These are phyloP conservation scores for Melanotaenia duboulayi DNA, from an alignment of 2,113 vertebrate genomes.

Conservation along the genomic window DNA sequence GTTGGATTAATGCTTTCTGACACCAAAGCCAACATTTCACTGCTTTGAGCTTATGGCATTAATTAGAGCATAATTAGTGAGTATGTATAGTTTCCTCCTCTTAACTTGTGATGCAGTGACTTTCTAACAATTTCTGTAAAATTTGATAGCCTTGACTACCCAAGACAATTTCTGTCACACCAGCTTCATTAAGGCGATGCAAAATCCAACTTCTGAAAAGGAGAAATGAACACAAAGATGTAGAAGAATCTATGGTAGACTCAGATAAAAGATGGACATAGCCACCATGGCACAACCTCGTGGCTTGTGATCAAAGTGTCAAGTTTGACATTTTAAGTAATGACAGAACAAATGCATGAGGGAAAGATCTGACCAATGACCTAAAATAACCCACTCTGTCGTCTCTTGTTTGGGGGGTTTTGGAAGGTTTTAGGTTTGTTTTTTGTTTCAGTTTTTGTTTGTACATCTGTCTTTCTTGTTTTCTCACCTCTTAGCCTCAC, in stretches of 20 bases:
- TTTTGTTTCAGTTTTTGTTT: too few species aligned
- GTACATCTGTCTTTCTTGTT: too few species aligned
- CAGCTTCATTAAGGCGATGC: background rate
- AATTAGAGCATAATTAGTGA: constrained; percentile 9
- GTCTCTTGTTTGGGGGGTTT: too few species aligned
- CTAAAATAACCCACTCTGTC: too few species aligned
- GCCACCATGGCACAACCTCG: too few species aligned
- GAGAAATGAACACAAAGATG: background rate
- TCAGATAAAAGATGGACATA: background rate
- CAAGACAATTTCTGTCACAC: background rate
- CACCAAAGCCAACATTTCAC: constrained; percentile 17
- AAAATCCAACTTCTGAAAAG: background rate
- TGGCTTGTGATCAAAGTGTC: background rate
- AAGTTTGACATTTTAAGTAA: background rate
- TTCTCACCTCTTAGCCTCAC: too few species aligned
- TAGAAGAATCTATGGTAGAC: constrained; percentile 23
- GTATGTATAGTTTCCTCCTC: background rate
- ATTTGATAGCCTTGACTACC: background rate
- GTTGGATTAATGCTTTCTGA: constrained; percentile 39
- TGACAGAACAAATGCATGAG: background rate
- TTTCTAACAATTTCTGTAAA: background rate
- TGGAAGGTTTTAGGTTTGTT: too few species aligned
- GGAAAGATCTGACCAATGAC: too few species aligned
- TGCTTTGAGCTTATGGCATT: background rate
- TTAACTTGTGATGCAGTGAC: background rate